Base-by-base conservation (phyloP, 1,140 invertebrate genomes). In the Danaus melanippus region DNA sequence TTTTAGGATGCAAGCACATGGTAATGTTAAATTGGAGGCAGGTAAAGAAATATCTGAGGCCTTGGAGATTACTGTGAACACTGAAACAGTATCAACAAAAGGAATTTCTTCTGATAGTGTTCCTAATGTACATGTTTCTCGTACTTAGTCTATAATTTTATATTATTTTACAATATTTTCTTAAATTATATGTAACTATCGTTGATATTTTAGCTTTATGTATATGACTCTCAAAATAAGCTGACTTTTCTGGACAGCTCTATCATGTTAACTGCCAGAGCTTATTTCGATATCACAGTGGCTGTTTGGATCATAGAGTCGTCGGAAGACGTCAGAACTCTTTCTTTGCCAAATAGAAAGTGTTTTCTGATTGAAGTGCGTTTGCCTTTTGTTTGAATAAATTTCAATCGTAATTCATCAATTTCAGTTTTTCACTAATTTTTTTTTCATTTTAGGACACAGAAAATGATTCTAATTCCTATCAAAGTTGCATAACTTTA, bases 231-330 rank as follows among this genome's bases (percentile, higher is more conserved):
- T 2, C 12, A 68, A 41, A 66, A 76, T n/a, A 62, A 56, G 8
- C 48, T 84, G 15, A 74, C 79, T 0, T 48, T 77, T 1, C 46
- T 80, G 8, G 74, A 81, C 39, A 75, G 64, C 42, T 55, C 68
- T 1, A 68, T 80, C 9, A 64, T 64, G 0, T 21, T 85, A 9
- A 67, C 67, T 2, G 50, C 71, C 1, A 46, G 32, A 5, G 69
- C 66, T 0, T 74, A 60, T 11, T 81, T 71, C 32, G 79, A 85
- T 56, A 67, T 82, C 1, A 74, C 66, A 2, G 44, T 85, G 0
- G 64, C 67, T 6, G 64, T 79, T 0, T 85, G 72, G 74, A 51
- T 66, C 0, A 85, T 85, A 8, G 78, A 83, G 44, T 73, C 79
- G 6, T 80, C 78, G 0, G 52, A 59, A 0, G 68, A 79, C 9